Evolutionary conservation across 2,797 vertebrate species (phyloP), one percentile per base, ranked within the genome.

Genomic region (Stomatorhinus walkeri): DNA sequence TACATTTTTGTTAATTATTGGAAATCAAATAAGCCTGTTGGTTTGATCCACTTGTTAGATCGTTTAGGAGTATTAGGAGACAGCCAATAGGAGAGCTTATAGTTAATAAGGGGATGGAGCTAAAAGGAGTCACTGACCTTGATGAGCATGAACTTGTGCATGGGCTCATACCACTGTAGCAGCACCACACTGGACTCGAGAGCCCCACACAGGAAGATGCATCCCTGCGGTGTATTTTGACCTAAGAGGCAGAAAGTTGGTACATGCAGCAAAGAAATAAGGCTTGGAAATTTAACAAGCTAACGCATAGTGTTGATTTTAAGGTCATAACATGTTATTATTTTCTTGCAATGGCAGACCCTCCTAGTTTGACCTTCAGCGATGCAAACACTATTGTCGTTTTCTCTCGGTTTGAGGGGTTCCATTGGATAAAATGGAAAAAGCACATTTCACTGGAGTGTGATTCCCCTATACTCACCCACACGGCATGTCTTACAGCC

Each of bases 71-170:
- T 48, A 28, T n/a, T 7, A 52, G 46, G 5, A 79, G 8, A 28
- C 59, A 88, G 61, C 16, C 64, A 36, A 46, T 40, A 59, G n/a
- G 22, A 16, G 46, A 28, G 28, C 22, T 88, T 36, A 52, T 56
- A 81, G n/a, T 36, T 3, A 28, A 28, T 88, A 81, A n/a, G 22
- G 68, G 81, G 84, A 46, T 46, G n/a, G 14, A n/a, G 83, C 9
- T 86, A 43, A 7, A 4, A 36, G 6, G 40, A 14, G 46, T 0
- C 12, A 88, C 92, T 9, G 91, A 98, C 97, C 97, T 97, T 97
- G 87, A 98, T 96, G 40, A 98, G 96, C 96, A 98, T 96, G 92
- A 98, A 98, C 92, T 97, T 98, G 93, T 97, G 96, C 96, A 98
- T 97, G 91, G 97, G 97, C 89, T 97, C 96, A 36, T 98, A 98